Conservation (phyloP, 64 coral and sea anemone genomes). For the Dendrophyllia cribrosa region DNA sequence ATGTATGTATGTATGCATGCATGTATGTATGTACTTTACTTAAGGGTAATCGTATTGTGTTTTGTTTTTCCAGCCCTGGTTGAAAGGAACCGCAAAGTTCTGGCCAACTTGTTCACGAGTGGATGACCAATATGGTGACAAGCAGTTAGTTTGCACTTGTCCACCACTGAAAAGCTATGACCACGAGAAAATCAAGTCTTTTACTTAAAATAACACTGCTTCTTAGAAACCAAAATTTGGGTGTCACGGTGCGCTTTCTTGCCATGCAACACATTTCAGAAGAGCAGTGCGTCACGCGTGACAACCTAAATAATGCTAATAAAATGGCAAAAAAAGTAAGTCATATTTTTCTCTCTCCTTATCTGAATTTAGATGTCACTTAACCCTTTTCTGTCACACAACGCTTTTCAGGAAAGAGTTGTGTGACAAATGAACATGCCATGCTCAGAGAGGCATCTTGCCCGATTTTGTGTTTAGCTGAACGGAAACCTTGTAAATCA, state of each 20-base stretch:
- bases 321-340: too few relatives aligned
- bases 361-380: too few relatives aligned
- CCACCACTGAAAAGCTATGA: slow-evolving; percentile 91
- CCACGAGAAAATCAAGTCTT: slow-evolving; percentile 48
- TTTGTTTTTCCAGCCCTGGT: slow-evolving; percentile 77
- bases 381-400: too few relatives aligned
- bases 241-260: neutral
- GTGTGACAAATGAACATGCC: too few relatives aligned
- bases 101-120: slow-evolving; percentile 92
- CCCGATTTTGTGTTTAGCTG: too few relatives aligned
- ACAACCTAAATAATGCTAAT: neutral
- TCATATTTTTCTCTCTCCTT: too few relatives aligned
- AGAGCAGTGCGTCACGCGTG: neutral
- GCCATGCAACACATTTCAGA: neutral
- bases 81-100: slow-evolving; percentile 91
- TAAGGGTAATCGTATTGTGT: neutral
- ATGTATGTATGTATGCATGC: too few relatives aligned
- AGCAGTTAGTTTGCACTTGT: slow-evolving; percentile 32
- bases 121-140: slow-evolving; percentile 97
- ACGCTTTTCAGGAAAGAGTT: too few relatives aligned
- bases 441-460: too few relatives aligned
- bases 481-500: too few relatives aligned
- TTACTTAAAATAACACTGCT: too few relatives aligned
- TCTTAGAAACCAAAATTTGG: neutral
- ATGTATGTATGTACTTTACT: too few relatives aligned